These are phyloP conservation scores for Theretra japonica DNA, from an alignment of 2,888 invertebrate genomes.

Conservation along the genomic window DNA sequence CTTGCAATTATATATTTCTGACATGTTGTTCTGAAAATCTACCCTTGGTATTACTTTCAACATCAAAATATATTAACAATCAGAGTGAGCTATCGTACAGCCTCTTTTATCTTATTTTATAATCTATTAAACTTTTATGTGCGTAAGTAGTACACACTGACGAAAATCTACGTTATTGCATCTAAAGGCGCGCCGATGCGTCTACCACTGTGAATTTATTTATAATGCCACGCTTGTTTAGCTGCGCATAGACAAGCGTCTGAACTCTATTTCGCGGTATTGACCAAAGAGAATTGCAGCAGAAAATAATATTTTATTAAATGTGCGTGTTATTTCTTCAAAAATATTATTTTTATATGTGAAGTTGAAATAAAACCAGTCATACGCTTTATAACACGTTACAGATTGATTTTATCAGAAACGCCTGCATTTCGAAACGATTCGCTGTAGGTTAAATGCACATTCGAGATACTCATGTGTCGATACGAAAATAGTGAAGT, in stretches of 20 bases:
- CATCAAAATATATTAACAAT: not conserved
- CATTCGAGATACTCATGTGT: constrained; percentile 13
- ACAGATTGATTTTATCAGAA: not conserved
- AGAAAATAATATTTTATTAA: not conserved
- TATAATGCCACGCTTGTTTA: constrained; percentile 24
- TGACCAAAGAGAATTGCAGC: not conserved
- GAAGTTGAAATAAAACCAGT: no score
- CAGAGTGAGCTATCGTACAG: not conserved
- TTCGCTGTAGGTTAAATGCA: constrained; percentile 14
- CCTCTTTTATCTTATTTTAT: not conserved
- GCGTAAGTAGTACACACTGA: not conserved
- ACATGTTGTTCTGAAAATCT: not conserved
- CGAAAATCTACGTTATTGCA: constrained; percentile 16
- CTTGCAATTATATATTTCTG: no score
- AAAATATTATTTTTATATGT: not conserved
- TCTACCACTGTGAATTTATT: constrained; percentile 32
- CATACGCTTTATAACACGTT: no score
- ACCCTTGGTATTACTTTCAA: not conserved
- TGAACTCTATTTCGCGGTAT: not conserved
- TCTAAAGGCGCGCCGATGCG: constrained; percentile 40
- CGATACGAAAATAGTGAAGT: constrained; percentile 23
- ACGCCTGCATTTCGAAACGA: not conserved
- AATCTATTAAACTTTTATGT: not conserved
- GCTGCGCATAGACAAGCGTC: constrained; percentile 9
- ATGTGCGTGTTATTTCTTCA: not conserved